phyloP scores from a whole-genome alignment of 2,888 invertebrate species.

The Caenorhabditis drosophilae region DNA sequence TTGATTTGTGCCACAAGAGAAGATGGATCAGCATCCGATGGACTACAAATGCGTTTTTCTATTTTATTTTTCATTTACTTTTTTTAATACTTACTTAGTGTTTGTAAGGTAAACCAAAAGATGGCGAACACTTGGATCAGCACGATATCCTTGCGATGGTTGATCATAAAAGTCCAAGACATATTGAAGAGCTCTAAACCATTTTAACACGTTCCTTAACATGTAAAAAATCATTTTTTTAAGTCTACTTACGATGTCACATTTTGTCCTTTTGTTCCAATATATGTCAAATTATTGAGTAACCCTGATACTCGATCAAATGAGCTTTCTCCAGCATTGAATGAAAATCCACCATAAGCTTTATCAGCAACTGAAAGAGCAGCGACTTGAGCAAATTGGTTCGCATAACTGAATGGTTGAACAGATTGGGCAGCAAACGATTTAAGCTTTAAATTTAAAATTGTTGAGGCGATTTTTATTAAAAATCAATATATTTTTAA shows the following conservation, averaged over 20 bases:
- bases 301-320: slow-evolving; percentile 15
- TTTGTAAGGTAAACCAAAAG: slow-evolving; percentile 56
- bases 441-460: slow-evolving; percentile 24
- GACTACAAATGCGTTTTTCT: no score
- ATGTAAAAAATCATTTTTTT: no score
- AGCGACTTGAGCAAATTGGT: slow-evolving; percentile 27
- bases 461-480: no score
- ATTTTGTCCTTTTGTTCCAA: slow-evolving; percentile 40
- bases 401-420: slow-evolving; percentile 26
- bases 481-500: no score
- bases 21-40: slow-evolving; percentile 52
- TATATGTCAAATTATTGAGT: slow-evolving; percentile 22
- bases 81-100: slow-evolving; percentile 43
- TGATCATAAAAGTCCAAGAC: slow-evolving; percentile 31
- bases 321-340: slow-evolving; percentile 35
- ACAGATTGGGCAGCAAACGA: slow-evolving; percentile 21
- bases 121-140: slow-evolving; percentile 39
- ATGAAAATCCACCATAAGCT: slow-evolving; percentile 40
- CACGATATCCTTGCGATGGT: slow-evolving; percentile 43
- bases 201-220: background rate
- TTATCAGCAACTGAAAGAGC: slow-evolving; percentile 32
- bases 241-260: slow-evolving; percentile 31
- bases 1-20: slow-evolving; percentile 28
- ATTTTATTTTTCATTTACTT: no score
- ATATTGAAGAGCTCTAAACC: slow-evolving; percentile 40